These are phyloP conservation scores for Porites lobata DNA, from an alignment of 92 coral and sea anemone species.

Conservation along the genomic window DNA sequence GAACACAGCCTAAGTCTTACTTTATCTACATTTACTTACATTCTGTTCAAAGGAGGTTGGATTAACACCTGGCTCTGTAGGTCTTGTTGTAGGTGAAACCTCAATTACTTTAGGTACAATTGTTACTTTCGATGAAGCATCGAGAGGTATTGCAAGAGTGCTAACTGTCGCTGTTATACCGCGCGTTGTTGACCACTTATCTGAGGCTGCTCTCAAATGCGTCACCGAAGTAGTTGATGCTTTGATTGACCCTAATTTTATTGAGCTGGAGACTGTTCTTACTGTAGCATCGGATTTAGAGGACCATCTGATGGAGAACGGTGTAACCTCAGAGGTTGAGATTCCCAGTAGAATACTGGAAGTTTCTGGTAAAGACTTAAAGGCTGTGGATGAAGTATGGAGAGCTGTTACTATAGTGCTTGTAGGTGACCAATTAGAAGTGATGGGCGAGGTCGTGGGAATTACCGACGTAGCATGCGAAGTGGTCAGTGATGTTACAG, in stretches of 20 bases:
- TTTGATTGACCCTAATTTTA: too few relatives aligned
- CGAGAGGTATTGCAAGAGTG: not conserved
- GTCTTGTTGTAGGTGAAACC: not conserved
- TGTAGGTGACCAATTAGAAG: not conserved
- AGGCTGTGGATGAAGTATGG: not conserved
- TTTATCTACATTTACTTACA: not conserved
- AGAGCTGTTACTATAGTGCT: too few relatives aligned
- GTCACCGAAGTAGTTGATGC: too few relatives aligned
- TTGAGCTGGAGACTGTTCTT: not conserved
- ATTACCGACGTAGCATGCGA: not conserved
- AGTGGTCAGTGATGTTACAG: not conserved
- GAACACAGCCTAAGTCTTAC: too few relatives aligned
- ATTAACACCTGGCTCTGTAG: not conserved
- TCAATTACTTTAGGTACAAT: not conserved
- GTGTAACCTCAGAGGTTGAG: not conserved
- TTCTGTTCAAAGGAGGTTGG: not conserved
- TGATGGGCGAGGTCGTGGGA: not conserved
- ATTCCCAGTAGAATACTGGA: not conserved
- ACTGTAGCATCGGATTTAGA: not conserved
- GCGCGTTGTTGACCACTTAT: not conserved
- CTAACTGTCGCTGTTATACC: too few relatives aligned
- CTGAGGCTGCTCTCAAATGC: not conserved
- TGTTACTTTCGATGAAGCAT: not conserved
- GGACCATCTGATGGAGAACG: too few relatives aligned
- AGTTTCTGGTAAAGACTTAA: not conserved